Percentiles rank a stretch among this genome's conserved stretches.
Evolutionary conservation across 2,797 vertebrate genomes (phyloP).

Genomic region (Lepus townsendii): DNA sequence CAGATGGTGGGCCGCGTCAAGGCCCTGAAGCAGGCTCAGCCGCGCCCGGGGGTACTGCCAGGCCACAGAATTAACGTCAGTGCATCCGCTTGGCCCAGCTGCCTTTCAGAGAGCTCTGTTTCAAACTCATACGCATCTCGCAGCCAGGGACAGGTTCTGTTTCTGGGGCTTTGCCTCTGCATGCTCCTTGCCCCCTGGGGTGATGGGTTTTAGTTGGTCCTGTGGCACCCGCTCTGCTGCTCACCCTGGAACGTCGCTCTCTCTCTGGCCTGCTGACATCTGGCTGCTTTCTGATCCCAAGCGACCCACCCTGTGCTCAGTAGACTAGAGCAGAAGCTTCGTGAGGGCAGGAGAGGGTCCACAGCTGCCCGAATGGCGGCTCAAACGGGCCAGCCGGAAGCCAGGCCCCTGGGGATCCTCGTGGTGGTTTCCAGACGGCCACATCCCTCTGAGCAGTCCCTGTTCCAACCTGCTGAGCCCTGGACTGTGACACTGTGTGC

Average conservation of each 20-base stretch:
- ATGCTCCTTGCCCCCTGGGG: constrained; percentile 36
- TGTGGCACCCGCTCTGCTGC: not conserved
- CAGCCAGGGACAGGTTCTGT: not conserved
- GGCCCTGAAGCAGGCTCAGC: not conserved
- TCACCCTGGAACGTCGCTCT: constrained; percentile 22
- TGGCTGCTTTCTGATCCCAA: constrained; percentile 36
- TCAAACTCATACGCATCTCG: not conserved
- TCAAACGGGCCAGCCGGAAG: not conserved
- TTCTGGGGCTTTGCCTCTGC: constrained; percentile 71
- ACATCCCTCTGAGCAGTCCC: not conserved
- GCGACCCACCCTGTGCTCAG: not conserved
- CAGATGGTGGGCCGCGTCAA: not conserved
- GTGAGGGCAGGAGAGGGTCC: not conserved
- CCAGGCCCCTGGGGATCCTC: not conserved
- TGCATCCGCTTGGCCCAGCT: constrained; percentile 77
- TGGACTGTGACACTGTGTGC: not conserved
- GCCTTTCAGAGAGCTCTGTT: constrained; percentile 70
- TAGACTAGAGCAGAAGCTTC: constrained; percentile 10
- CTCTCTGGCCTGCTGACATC: constrained; percentile 20
- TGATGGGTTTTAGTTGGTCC: constrained; percentile 1
- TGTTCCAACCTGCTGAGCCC: not conserved
- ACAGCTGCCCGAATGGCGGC: not conserved
- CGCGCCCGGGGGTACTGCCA: not conserved
- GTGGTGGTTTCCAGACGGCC: not conserved
- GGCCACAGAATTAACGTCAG: constrained; percentile 82